Conservation (phyloP, 1,140 invertebrate genomes). For the Calephelis virginiensis region DNA sequence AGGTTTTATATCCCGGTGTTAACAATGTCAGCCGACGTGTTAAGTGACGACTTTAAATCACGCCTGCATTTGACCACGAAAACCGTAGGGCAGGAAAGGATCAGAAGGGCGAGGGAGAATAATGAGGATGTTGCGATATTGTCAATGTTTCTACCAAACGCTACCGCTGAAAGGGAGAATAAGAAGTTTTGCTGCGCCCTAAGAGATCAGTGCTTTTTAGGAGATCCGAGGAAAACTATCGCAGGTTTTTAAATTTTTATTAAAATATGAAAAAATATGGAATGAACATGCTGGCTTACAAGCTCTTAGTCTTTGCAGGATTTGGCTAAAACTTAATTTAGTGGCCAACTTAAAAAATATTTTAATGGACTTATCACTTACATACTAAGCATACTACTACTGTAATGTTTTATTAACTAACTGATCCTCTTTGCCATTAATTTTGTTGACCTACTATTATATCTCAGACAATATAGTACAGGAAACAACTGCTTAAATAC, state of each 20-base stretch:
- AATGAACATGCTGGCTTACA: too few species aligned
- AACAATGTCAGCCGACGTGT: slow-evolving; percentile 85
- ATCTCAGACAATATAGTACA: too few species aligned
- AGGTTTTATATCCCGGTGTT: slow-evolving; percentile 22
- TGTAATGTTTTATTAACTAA: too few species aligned
- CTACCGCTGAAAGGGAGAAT: slow-evolving; percentile 83
- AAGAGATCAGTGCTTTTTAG: slow-evolving; percentile 84
- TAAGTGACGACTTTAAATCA: slow-evolving; percentile 87
- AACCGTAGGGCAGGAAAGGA: slow-evolving; percentile 87
- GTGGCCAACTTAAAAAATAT: too few species aligned
- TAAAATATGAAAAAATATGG: neutral
- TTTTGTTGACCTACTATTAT: too few species aligned
- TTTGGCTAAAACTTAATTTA: too few species aligned
- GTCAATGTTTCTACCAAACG: slow-evolving; percentile 87
- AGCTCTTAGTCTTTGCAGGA: too few species aligned
- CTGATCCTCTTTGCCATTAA: too few species aligned
- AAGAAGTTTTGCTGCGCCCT: slow-evolving; percentile 87
- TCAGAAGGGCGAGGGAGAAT: slow-evolving; percentile 86
- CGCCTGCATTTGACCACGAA: slow-evolving; percentile 86
- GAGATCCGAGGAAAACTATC: slow-evolving; percentile 86
- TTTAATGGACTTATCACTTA: too few species aligned
- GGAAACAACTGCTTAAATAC: too few species aligned
- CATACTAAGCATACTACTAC: too few species aligned
- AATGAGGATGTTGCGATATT: slow-evolving; percentile 92
- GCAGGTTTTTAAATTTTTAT: slow-evolving; percentile 79